phyloP scores from a whole-genome alignment of 2,888 invertebrate species.

The Loripinus fragilis region DNA sequence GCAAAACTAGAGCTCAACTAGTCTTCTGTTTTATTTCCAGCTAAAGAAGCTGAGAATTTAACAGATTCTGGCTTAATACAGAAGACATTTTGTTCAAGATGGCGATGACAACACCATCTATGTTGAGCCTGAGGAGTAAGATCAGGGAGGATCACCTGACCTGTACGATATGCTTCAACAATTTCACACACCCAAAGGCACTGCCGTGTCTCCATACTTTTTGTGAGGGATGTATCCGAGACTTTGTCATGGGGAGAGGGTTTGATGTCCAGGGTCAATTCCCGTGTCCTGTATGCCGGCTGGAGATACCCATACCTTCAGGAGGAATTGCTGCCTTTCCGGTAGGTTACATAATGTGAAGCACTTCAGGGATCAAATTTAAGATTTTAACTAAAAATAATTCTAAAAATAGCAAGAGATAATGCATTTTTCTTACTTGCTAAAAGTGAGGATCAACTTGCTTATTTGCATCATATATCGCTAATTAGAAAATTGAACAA shows the following conservation, averaged over 20 bases:
- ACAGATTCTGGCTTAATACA: no score
- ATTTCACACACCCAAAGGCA: slow-evolving; percentile 75
- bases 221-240: slow-evolving; percentile 75
- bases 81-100: no score
- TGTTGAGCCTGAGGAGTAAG: slow-evolving; percentile 49
- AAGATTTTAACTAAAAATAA: no score
- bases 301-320: slow-evolving; percentile 64
- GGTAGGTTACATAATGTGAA: not conserved
- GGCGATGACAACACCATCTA: slow-evolving; percentile 2
- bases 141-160: slow-evolving; percentile 76
- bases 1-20: no score
- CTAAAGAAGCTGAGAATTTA: no score
- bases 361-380: no score
- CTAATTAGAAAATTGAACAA: no score
- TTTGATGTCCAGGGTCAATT: slow-evolving; percentile 64
- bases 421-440: no score
- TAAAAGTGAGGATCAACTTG: no score
- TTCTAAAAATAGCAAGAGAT: no score
- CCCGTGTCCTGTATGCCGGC: slow-evolving; percentile 77
- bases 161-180: slow-evolving; percentile 74
- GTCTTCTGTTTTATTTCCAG: no score
- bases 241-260: slow-evolving; percentile 64
- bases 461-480: no score
- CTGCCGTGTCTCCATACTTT: slow-evolving; percentile 80
- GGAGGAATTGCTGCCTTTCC: slow-evolving; percentile 69